Evolutionary conservation across 2,888 invertebrate genomes (phyloP), one percentile per base, ranked within the genome.

Genomic region (Gymnocheta viridis): DNA sequence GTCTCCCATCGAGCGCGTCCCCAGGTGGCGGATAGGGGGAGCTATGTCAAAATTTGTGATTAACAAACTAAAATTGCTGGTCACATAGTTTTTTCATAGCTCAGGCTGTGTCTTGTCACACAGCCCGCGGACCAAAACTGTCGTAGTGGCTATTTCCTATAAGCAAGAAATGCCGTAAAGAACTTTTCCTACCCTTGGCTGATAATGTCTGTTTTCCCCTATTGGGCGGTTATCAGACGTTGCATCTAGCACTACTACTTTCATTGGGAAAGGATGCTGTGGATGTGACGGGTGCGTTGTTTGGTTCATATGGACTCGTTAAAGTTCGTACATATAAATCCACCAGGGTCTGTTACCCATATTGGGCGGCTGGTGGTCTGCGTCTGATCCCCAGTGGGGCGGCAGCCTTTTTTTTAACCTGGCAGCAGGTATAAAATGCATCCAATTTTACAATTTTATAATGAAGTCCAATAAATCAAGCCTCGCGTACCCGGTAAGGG

Each of bases 1-100:
- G 70, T 70, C 79, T 79, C 38, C 70, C 70, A 79, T 70, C 77
- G 77, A 67, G 67, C 77, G 77, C 77, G 76, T 76, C 76, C 66
- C 77, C 67, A 38, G 76, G 32, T 58, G 67, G 77, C 67, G 66
- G 66, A 67, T 78, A 69, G 78, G 78, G 77, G 78, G 51, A 69
- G 69, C 14, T 54, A 12, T 17, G 38, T 27, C 69, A 69, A 49
- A 22, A 17, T 14, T 47, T 19, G 14, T 32, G 19, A 19, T 47
- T 14, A 29, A 0, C 44, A 44, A 27, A 27, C 27, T 14, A 1
- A 6, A 49, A 1, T 22, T 35, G n/a, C 10, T 51, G 24, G 29
- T 69, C 41, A 51, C 27, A 29, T 7, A 69, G 24, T n/a, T n/a
- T 51, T 69, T 51, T 17, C 51, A 38, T 38, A 41, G 27, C 69